Conservation (phyloP, 2,888 invertebrate species). For the Tromatobia lineatoria region DNA sequence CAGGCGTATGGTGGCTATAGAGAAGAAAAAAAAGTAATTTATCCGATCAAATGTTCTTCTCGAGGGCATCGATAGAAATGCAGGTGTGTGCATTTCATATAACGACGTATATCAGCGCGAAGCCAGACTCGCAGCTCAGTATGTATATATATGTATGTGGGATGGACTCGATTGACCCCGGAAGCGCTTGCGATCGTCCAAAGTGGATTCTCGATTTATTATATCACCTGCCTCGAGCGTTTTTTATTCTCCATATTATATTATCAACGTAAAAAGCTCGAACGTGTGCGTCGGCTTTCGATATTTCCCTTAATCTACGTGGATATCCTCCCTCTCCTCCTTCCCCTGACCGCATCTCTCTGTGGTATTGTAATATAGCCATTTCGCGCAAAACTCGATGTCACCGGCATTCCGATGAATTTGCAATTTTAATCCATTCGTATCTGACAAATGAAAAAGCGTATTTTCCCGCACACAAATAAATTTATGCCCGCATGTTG, state of each 20-base stretch:
- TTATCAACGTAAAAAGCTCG: slow-evolving; percentile 60
- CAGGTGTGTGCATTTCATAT: slow-evolving; percentile 32
- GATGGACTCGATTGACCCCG: slow-evolving; percentile 56
- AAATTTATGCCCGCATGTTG: slow-evolving; percentile 27
- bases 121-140: not conserved
- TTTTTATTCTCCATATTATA: slow-evolving; percentile 54
- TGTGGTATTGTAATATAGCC: slow-evolving; percentile 35
- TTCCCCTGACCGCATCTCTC: not conserved
- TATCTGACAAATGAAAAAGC: slow-evolving; percentile 13
- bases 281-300: slow-evolving; percentile 38
- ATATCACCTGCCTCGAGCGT: slow-evolving; percentile 58
- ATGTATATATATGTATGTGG: not conserved
- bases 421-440: slow-evolving; percentile 49
- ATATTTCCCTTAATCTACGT: slow-evolving; percentile 60
- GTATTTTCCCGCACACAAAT: slow-evolving; percentile 14
- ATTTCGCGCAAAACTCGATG: slow-evolving; percentile 27
- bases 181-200: slow-evolving; percentile 28
- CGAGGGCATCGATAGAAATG: slow-evolving; percentile 13
- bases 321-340: not conserved
- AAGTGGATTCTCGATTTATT: slow-evolving; percentile 72
- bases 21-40: slow-evolving; percentile 71
- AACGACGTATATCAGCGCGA: slow-evolving; percentile 29
- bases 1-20: not conserved
- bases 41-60: slow-evolving; percentile 54
- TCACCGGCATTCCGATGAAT: slow-evolving; percentile 52